Evolutionary conservation across 2,797 vertebrate genomes (phyloP), one percentile per base, ranked within the genome.

Genomic region (Benthosema pterotum): DNA sequence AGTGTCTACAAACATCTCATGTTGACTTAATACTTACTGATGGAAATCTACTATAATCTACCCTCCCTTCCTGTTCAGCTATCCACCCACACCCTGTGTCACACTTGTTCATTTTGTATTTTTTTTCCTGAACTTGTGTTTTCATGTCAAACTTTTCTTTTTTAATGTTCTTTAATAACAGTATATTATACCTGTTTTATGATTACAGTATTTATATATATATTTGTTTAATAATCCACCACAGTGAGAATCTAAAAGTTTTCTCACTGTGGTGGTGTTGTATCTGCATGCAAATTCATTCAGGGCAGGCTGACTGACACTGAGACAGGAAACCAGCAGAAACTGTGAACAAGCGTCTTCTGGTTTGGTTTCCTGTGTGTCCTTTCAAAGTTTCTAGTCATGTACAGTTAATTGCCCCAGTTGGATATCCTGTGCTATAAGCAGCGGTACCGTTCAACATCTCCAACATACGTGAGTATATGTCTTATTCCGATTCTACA

Each of bases 341-440:
- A 6, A 0, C 63, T 58, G 66, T 57, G 45, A 45, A n/a, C 51
- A 62, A 49, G 17, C 46, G 65, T 56, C 64, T 79, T 61, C 78
- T 70, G 38, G 53, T 63, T 91, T 70, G 38, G 53, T 63, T 91
- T 91, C 89, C 89, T 91, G 88, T n/a, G n/a, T n/a, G n/a, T 78
- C 52, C 46, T 13, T 71, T 22, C 6, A 22, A 56, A 64, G 19
- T 12, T 65, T 52, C 18, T 16, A 60, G 19, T 63, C 53, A 22
- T 11, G 60, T 4, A 46, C 63, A 57, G 63, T 71, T 63, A 55
- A n/a, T n/a, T n/a, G n/a, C n/a, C n/a, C n/a, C n/a, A n/a, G 57
- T 72, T 28, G n/a, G 32, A 65, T 76, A 68, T 84, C 66, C 74
- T 80, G 51, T 51, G 22, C 17, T 12, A n/a, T 22, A n/a, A n/a